Evolutionary conservation across 1,140 invertebrate genomes (phyloP), one percentile per base, ranked within the genome.

Genomic region (Brachionus rubens): DNA sequence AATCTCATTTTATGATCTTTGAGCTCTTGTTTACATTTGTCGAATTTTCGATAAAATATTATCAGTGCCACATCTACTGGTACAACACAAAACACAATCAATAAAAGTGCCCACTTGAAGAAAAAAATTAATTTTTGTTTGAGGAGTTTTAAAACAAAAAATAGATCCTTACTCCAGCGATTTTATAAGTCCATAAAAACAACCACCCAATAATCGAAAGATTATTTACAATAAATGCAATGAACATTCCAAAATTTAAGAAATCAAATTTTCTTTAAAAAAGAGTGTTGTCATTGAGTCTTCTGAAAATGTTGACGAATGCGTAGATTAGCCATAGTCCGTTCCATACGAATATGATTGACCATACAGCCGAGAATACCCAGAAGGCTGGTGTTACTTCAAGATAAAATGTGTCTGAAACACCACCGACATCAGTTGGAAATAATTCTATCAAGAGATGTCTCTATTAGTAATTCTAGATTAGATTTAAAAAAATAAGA

Each of bases 331-430:
- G 78, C 80, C 79, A 81, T 1, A 80, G 47, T 2, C 78, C 78
- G 41, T 82, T 78, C 81, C 81, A 82, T 4, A 78, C 62, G 76
- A 82, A 82, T 28, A 82, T 82, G 19, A 80, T 78, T 9, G 80
- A 80, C 82, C 82, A 82, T 14, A 82, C 81, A 10, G 50, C 47
- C 47, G 79, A 79, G 76, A 82, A 82, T 1, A 80, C 81, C 80
- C 80, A 81, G 14, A 80, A 81, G 5, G 81, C 80, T 24, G 81
- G 82, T 2, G 82, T 82, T n/a, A 83, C 78, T 19, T 82, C 76
- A 2, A 81, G 52, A 33, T 78, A 76, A 59, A 68, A 82, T 16
- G 47, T 14, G 54, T 80, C 62, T 1, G 81, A 81, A 2, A 82
- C 77, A 24, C 79, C 78, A n/a, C 79, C 79, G 19, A 79, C 80